Percentiles rank a stretch among this genome's conserved stretches.
Evolutionary conservation across 2,113 vertebrate species (phyloP).

Genomic region (Anthoscopus minutus): DNA sequence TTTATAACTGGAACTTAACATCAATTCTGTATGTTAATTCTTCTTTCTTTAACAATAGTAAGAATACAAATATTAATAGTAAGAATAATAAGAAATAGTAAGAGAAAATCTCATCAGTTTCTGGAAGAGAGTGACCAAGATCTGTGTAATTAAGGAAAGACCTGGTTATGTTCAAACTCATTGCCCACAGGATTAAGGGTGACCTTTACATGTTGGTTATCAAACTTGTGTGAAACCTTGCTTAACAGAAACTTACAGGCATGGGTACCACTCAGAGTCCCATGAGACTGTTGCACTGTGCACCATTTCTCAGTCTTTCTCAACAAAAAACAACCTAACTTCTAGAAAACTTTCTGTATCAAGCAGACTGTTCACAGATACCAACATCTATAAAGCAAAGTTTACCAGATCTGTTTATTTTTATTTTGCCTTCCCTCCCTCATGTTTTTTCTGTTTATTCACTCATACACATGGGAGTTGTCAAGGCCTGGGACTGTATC

Average conservation of each 20-base stretch:
- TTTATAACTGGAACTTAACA: background rate
- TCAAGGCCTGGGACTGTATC: background rate
- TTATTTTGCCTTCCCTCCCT: background rate
- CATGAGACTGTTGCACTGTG: background rate
- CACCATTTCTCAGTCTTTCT: background rate
- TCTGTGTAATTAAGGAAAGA: background rate
- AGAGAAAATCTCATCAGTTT: background rate
- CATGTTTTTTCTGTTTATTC: background rate
- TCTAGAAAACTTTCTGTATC: background rate
- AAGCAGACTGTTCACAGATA: background rate
- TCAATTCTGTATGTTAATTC: background rate
- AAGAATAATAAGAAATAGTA: too few relatives aligned
- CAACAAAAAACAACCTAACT: background rate
- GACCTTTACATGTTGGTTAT: background rate
- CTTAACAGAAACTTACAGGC: background rate
- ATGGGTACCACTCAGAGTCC: background rate
- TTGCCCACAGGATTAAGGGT: background rate
- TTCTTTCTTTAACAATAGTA: background rate
- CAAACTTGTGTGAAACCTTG: background rate
- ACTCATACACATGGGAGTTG: background rate
- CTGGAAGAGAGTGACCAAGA: background rate
- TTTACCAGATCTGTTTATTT: background rate
- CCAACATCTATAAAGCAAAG: background rate
- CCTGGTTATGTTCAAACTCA: background rate
- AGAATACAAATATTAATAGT: too few relatives aligned